phyloP scores from a whole-genome alignment of 2,888 invertebrate species.

The Phragmatobia fuliginosa region DNA sequence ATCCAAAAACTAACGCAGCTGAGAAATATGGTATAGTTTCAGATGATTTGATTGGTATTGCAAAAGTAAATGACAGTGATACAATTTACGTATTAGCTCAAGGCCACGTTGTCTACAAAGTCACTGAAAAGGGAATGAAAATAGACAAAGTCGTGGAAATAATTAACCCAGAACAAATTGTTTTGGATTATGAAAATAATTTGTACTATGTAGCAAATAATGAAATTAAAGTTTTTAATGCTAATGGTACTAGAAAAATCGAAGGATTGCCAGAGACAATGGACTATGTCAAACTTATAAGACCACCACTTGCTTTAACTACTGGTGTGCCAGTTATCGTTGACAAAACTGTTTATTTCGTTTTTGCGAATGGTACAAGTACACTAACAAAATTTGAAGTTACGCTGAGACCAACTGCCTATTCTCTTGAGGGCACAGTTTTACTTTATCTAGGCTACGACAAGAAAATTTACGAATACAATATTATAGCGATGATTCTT shows the following conservation, averaged over 20 bases:
- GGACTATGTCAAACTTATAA: slow-evolving; percentile 1
- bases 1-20: not conserved
- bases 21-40: slow-evolving; percentile 9
- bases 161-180: slow-evolving; percentile 4
- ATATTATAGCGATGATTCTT: not conserved
- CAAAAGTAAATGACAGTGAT: slow-evolving; percentile 1
- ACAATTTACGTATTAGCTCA: not conserved
- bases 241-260: not conserved
- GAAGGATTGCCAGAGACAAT: not conserved
- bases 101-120: not conserved
- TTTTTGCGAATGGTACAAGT: slow-evolving; percentile 1
- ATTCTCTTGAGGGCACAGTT: not conserved
- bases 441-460: not conserved
- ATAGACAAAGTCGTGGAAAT: slow-evolving; percentile 1
- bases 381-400: not conserved
- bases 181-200: slow-evolving; percentile 10
- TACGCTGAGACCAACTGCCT: not conserved
- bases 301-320: not conserved
- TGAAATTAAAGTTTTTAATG: not conserved
- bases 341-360: not conserved
- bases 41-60: slow-evolving; percentile 2
- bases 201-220: slow-evolving; percentile 4
- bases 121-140: slow-evolving; percentile 1
- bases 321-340: not conserved
- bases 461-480: slow-evolving; percentile 13